Evolutionary conservation across 2,113 vertebrate genomes (phyloP).

Genomic region (Numenius arquata): DNA sequence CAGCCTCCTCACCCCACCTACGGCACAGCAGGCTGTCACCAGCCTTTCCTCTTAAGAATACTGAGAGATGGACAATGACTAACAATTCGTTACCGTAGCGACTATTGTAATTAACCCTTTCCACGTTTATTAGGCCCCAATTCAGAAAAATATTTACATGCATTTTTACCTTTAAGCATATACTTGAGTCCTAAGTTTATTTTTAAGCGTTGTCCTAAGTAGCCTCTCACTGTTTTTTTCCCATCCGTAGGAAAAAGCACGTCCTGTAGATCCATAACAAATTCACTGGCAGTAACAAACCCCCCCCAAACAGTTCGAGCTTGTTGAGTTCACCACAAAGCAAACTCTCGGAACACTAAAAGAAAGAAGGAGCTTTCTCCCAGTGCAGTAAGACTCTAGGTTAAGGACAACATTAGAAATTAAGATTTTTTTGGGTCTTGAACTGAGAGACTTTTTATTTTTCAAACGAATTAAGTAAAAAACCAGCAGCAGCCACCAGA

Average conservation of each 20-base stretch:
- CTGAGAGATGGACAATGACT: not conserved
- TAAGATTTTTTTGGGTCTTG: constrained; percentile 58
- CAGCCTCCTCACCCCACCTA: not conserved
- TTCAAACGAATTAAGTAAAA: constrained; percentile 58
- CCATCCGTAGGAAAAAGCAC: not conserved
- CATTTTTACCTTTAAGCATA: constrained; percentile 39
- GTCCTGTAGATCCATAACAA: not conserved
- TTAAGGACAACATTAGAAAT: constrained; percentile 62
- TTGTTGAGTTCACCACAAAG: not conserved
- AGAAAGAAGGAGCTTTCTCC: not conserved
- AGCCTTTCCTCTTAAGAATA: not conserved
- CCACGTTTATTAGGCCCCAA: not conserved
- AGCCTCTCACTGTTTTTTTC: not conserved
- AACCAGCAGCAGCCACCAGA: constrained; percentile 46
- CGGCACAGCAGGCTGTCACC: not conserved
- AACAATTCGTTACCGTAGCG: not conserved
- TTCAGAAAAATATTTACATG: constrained; percentile 53
- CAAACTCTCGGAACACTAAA: not conserved
- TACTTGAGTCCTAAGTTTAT: constrained; percentile 36
- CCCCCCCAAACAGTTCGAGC: not conserved
- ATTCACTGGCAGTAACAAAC: not conserved
- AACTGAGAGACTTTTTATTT: constrained; percentile 67
- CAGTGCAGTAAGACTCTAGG: constrained; percentile 59
- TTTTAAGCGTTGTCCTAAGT: constrained; percentile 29
- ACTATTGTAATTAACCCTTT: not conserved